phyloP scores from a whole-genome alignment of 2,888 invertebrate species.

The Palloptera scutellata region DNA sequence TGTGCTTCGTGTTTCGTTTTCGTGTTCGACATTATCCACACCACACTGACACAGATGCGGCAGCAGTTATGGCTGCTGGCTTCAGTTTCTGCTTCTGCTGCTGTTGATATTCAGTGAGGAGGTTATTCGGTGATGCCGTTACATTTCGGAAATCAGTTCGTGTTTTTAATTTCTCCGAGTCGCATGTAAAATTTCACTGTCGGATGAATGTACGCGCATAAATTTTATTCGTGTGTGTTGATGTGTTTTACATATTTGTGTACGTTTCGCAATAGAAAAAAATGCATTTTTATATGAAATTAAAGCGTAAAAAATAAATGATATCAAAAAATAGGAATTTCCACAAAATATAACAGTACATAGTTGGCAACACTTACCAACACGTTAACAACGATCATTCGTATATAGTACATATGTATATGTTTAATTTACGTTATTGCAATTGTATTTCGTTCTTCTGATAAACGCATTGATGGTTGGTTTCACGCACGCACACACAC shows the following conservation, averaged over 20 bases:
- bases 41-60: background rate
- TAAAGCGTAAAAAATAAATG: background rate
- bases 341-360: conserved; percentile 10
- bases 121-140: conserved; percentile 36
- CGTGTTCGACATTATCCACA: background rate
- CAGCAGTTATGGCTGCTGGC: background rate
- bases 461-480: no score
- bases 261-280: conserved; percentile 1
- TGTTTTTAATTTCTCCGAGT: conserved; percentile 59
- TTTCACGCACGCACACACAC: background rate
- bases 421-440: no score
- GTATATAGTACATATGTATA: no score
- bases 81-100: background rate
- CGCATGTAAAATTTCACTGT: conserved; percentile 45
- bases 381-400: background rate
- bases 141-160: conserved; percentile 53
- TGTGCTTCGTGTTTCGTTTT: no score
- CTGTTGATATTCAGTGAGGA: conserved; percentile 1
- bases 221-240: background rate
- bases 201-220: conserved; percentile 3
- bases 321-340: background rate
- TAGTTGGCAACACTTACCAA: conserved; percentile 11
- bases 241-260: no score
- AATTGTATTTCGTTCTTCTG: no score
- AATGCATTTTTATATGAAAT: conserved; percentile 3